A percentile compares a stretch with the other conserved stretches of the same genome.
Evolutionary conservation across 2,113 vertebrate species (phyloP).

Genomic region (Hippocampus barbouri): DNA sequence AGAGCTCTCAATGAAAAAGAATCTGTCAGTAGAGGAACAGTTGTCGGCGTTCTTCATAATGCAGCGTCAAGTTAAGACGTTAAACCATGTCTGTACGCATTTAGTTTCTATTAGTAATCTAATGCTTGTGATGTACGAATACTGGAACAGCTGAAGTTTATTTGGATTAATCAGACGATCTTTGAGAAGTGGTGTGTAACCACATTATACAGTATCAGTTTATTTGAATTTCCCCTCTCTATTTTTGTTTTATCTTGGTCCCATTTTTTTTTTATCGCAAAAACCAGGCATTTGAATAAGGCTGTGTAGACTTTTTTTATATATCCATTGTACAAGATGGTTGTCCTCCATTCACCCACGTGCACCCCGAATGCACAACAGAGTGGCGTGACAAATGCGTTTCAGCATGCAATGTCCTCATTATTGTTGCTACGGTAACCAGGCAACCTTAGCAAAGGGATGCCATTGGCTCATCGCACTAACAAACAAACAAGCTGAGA

Average conservation of each 20-base stretch:
- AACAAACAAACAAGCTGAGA: slow-evolving; percentile 15
- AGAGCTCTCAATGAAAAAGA: slow-evolving; percentile 25
- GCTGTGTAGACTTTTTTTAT: neutral
- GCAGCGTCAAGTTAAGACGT: slow-evolving; percentile 49
- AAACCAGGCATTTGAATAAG: neutral
- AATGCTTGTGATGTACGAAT: neutral
- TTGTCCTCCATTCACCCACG: neutral
- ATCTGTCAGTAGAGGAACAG: slow-evolving; percentile 26
- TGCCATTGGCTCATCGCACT: slow-evolving; percentile 48
- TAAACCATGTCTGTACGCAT: slow-evolving; percentile 59
- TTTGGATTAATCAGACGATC: neutral
- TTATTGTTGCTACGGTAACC: slow-evolving; percentile 67
- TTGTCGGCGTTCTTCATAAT: slow-evolving; percentile 36
- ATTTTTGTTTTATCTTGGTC: neutral
- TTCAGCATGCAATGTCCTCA: slow-evolving; percentile 61
- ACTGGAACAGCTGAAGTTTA: neutral
- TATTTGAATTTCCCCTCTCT: no score
- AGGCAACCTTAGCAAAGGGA: slow-evolving; percentile 50
- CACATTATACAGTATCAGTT: no score
- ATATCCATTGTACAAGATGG: neutral
- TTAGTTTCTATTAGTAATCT: slow-evolving; percentile 7
- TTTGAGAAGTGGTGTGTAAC: no score
- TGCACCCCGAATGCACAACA: slow-evolving; percentile 10
- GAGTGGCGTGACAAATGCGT: slow-evolving; percentile 48
- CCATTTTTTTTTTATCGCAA: no score